A percentile compares a stretch with the other conserved stretches of the same genome.
phyloP scores from a whole-genome alignment of 2,888 invertebrate genomes.

The Scaptodrosophila latifasciaeformis region DNA sequence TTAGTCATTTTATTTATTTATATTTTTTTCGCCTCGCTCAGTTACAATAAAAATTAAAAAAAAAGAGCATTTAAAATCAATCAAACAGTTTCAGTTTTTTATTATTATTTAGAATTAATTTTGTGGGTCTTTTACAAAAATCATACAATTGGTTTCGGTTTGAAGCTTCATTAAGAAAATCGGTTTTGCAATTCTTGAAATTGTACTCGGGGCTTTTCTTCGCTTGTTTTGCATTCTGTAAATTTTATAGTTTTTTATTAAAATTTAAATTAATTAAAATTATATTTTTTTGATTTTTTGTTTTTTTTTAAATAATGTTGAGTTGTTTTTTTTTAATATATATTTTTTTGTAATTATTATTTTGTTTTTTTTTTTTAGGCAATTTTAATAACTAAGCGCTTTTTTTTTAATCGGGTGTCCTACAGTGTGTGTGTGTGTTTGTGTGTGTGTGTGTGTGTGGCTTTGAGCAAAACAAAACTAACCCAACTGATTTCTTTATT shows the following conservation, averaged over 20 bases:
- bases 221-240: background rate
- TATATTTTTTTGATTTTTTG: background rate
- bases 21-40: background rate
- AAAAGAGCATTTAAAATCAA: background rate
- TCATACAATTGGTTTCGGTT: background rate
- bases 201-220: background rate
- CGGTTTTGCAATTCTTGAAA: background rate
- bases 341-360: too few relatives aligned
- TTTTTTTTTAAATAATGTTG: too few relatives aligned
- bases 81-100: background rate
- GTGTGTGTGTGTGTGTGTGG: slow-evolving; percentile 32
- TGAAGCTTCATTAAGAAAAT: background rate
- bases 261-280: background rate
- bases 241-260: background rate
- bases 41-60: background rate
- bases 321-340: too few relatives aligned
- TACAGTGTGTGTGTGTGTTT: slow-evolving; percentile 17
- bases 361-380: background rate
- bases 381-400: too few relatives aligned
- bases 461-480: slow-evolving; percentile 40
- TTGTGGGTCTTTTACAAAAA: background rate
- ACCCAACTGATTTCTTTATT: too few relatives aligned
- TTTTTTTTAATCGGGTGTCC: too few relatives aligned
- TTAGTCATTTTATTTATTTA: background rate
- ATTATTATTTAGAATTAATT: background rate